phyloP scores from a whole-genome alignment of 2,113 vertebrate species.

The Thryonomys swinderianus region DNA sequence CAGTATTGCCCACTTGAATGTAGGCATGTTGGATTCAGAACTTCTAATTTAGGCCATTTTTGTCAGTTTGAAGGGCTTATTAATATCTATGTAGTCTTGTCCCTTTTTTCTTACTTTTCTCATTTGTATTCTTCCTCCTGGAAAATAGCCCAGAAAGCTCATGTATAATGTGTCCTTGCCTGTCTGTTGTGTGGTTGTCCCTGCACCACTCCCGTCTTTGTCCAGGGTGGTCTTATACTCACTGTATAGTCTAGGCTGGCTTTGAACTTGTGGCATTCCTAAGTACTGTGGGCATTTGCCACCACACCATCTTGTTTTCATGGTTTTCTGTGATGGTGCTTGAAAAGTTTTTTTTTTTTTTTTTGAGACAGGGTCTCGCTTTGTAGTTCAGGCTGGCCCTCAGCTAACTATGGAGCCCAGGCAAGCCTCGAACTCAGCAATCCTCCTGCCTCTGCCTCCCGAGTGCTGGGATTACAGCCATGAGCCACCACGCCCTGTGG shows the following conservation, averaged over 20 bases:
- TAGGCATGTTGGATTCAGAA: not conserved
- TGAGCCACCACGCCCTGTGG: too few relatives aligned
- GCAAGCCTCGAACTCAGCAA: too few relatives aligned
- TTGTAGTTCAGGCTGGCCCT: too few relatives aligned
- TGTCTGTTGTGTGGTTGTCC: not conserved
- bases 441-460: too few relatives aligned
- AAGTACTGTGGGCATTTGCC: not conserved
- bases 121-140: not conserved
- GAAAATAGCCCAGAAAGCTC: not conserved
- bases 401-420: too few relatives aligned
- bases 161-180: not conserved
- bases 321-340: not conserved
- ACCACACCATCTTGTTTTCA: not conserved
- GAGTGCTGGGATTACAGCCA: too few relatives aligned
- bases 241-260: not conserved
- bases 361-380: too few relatives aligned
- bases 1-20: not conserved
- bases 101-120: not conserved
- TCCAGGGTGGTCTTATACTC: not conserved
- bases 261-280: not conserved
- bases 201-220: not conserved
- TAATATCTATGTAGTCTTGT: not conserved
- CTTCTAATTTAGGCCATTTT: not conserved
- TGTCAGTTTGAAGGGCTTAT: constrained; percentile 17
- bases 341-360: not conserved